Evolutionary conservation across 2,113 vertebrate genomes (phyloP), one percentile per base, ranked within the genome.

Genomic region (Himantopus leucocephalus): DNA sequence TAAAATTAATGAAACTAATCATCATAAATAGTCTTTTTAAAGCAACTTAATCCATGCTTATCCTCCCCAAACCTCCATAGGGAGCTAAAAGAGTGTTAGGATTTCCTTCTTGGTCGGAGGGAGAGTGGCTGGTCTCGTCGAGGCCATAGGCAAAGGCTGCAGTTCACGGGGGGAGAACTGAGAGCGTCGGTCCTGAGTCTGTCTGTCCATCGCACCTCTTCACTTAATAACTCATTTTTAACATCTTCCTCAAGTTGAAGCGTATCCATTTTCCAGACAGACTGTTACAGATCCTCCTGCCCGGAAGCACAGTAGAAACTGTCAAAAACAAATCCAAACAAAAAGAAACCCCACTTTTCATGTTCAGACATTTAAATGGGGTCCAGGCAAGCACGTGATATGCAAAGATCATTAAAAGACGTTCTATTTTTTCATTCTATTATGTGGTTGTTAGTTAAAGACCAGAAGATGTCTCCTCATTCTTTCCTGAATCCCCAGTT

Each of bases 41-140:
- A 94, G 59, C 41, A 95, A 56, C 16, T 67, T 90, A 74, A 53
- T 85, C 58, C 12, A 8, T 29, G 23, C 17, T 86, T 81, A 43
- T 47, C n/a, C 29, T 90, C 62, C 16, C 29, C 45, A 53, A 73
- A 50, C 75, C 66, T 90, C 71, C 81, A 35, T 6, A 58, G 50
- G 39, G 58, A 94, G 29, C 52, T 91, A 82, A 85, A 89, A 45
- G 59, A 68, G 56, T 24, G 43, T 83, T 64, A 56, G 34, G 24
- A 82, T 92, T 95, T 68, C 34, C 34, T 56, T 67, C 58, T 64
- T 52, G 47, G 6, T 53, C 41, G 53, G 37, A 90, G 34, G 50
- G 41, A 24, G 16, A 0, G 0, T 73, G 29, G 41, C 63, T 75
- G 34, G 8, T 81, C 70, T 64, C 79, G 45, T 1, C 0, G 0